Base-by-base conservation (phyloP, 2,113 vertebrate genomes). In the Brachyhypopomus gauderio region DNA sequence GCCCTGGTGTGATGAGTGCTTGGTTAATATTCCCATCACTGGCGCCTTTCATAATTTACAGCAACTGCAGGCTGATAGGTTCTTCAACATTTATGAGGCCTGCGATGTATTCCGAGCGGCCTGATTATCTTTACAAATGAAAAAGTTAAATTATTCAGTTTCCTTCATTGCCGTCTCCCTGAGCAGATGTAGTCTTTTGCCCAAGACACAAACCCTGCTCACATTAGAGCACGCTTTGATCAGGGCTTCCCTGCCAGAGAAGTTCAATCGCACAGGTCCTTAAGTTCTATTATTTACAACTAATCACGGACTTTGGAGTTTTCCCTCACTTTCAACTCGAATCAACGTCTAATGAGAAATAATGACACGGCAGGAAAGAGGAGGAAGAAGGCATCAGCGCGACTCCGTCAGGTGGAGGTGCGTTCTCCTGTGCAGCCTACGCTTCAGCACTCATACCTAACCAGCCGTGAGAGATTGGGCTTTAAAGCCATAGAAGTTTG, bases 51-150 rank as follows among this genome's bases (percentile, higher is more conserved):
- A 99, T 99, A 98, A 98, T 98, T 98, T 96, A 99, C 96, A 95
- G 94, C 95, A 97, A 97, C 95, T 97, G 95, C 95, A 97, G 95
- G 95, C 95, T 97, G 96, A 98, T 98, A 96, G 97, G 96, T 97
- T 97, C 98, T 98, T 99, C 97, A 99, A 98, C 97, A 99, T 99
- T 99, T 97, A 99, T 99, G 97, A 99, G 97, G 95, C 95, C 95
- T 95, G 96, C 84, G 94, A 97, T 98, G 96, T 97, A 96, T 97
- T 92, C 95, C 96, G 95, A 98, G 96, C 89, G 94, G 93, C 94
- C 94, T 98, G 96, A 98, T 99, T 98, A 98, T 96, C 96, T 96
- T 96, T 96, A 98, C 95, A 98, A 99, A 99, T 97, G 97, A 96
- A 97, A 97, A 97, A 97, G 95, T 97, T 96, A 97, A 98, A 97